phyloP scores from a whole-genome alignment of 2,888 invertebrate genomes.

The Rhingia rostrata region DNA sequence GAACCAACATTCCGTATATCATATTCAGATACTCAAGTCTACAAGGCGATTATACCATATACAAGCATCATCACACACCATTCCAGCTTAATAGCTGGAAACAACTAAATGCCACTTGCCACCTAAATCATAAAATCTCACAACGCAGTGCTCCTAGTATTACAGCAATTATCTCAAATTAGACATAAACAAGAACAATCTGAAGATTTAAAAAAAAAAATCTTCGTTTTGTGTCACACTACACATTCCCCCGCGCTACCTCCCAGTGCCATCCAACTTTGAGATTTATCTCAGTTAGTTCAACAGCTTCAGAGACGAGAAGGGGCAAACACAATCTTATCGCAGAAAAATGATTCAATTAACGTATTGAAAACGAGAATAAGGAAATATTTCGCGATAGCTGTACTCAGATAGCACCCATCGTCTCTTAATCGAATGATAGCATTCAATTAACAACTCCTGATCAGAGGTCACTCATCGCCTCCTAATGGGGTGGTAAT shows the following conservation, averaged over 20 bases:
- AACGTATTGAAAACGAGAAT: not conserved
- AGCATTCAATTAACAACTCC: conserved; percentile 48
- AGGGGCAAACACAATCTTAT: conserved; percentile 9
- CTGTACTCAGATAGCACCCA: not conserved
- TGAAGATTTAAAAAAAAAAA: conserved; percentile 45
- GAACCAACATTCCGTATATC: too few species aligned
- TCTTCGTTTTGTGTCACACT: conserved; percentile 41
- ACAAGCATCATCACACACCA: conserved; percentile 32
- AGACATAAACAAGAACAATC: conserved; percentile 44
- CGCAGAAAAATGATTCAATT: conserved; percentile 40
- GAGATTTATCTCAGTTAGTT: conserved; percentile 23
- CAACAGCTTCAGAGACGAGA: not conserved
- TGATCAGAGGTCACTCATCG: conserved; percentile 53
- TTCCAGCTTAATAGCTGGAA: too few species aligned
- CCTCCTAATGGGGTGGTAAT: conserved; percentile 48
- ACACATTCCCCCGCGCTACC: conserved; percentile 12
- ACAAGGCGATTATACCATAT: conserved; percentile 21
- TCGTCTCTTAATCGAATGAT: conserved; percentile 39
- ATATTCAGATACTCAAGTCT: not conserved
- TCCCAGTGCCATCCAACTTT: conserved; percentile 7
- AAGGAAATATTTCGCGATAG: not conserved
- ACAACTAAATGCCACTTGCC: conserved; percentile 42
- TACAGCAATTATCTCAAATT: conserved; percentile 48
- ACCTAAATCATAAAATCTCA: conserved; percentile 35
- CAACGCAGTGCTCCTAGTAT: conserved; percentile 6